Percentiles rank a stretch among this genome's conserved stretches.
These are phyloP conservation scores for Zygaena filipendulae DNA, from an alignment of 2,888 invertebrate genomes.

Conservation along the genomic window DNA sequence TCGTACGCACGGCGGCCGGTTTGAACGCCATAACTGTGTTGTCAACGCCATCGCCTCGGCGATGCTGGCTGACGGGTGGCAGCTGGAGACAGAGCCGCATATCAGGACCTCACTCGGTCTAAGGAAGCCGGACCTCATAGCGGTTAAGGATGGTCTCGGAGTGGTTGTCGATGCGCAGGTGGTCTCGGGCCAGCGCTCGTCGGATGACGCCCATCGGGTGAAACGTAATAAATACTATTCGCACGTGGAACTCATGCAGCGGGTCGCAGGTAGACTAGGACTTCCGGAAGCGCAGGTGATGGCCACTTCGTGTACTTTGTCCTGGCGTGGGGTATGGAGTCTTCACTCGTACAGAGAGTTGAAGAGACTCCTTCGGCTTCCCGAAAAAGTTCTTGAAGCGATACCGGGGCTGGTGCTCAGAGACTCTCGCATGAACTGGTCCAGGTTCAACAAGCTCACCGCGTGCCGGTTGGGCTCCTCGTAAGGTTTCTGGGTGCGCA, in stretches of 20 bases:
- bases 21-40: constrained; percentile 26
- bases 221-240: constrained; percentile 21
- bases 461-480: too few species aligned
- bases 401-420: constrained; percentile 8
- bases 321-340: constrained; percentile 20
- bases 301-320: constrained; percentile 17
- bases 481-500: too few species aligned
- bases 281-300: constrained; percentile 13
- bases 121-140: constrained; percentile 27
- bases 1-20: constrained; percentile 28
- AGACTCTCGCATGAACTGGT: constrained; percentile 16
- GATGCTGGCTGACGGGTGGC: constrained; percentile 21
- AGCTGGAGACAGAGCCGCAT: constrained; percentile 19
- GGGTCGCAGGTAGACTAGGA: constrained; percentile 17
- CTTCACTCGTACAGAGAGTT: constrained; percentile 12
- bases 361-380: constrained; percentile 7
- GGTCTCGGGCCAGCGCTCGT: constrained; percentile 24
- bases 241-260: constrained; percentile 17
- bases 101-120: constrained; percentile 19
- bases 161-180: constrained; percentile 29
- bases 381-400: neutral
- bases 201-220: constrained; percentile 18
- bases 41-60: too few species aligned
- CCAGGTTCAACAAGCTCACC: constrained; percentile 13
- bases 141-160: constrained; percentile 16